These are phyloP conservation scores for Synanthedon tipuliformis DNA, from an alignment of 2,888 invertebrate genomes.

Conservation along the genomic window DNA sequence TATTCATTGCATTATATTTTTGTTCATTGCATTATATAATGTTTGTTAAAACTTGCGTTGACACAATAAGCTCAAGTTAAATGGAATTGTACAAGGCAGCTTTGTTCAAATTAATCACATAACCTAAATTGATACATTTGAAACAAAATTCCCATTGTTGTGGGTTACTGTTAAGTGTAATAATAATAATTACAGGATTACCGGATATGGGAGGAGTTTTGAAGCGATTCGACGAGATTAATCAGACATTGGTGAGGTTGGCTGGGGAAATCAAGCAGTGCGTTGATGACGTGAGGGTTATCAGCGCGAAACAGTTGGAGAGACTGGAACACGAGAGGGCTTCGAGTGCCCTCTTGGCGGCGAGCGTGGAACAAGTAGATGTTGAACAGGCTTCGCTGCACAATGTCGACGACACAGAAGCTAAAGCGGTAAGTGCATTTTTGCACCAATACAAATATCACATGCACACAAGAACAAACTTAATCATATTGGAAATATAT, in stretches of 20 bases:
- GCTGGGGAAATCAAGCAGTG: constrained; percentile 78
- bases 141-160: too few relatives aligned
- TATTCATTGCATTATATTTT: too few relatives aligned
- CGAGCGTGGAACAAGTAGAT: constrained; percentile 74
- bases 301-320: constrained; percentile 75
- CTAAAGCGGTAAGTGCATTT: constrained; percentile 76
- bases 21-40: too few relatives aligned
- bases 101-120: too few relatives aligned
- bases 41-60: too few relatives aligned
- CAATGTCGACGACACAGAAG: constrained; percentile 72
- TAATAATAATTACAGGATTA: constrained; percentile 20
- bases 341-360: constrained; percentile 75
- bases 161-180: too few relatives aligned
- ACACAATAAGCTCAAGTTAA: too few relatives aligned
- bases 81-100: too few relatives aligned
- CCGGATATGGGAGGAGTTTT: constrained; percentile 58
- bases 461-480: too few relatives aligned
- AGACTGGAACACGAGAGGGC: constrained; percentile 73
- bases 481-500: too few relatives aligned
- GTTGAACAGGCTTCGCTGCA: constrained; percentile 55
- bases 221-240: constrained; percentile 78
- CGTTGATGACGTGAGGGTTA: constrained; percentile 78
- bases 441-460: too few relatives aligned
- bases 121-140: too few relatives aligned
- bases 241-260: constrained; percentile 75